Percentiles rank a stretch among this genome's conserved stretches.
Evolutionary conservation across 2,888 invertebrate genomes (phyloP).

Genomic region (Macrophya annulata): DNA sequence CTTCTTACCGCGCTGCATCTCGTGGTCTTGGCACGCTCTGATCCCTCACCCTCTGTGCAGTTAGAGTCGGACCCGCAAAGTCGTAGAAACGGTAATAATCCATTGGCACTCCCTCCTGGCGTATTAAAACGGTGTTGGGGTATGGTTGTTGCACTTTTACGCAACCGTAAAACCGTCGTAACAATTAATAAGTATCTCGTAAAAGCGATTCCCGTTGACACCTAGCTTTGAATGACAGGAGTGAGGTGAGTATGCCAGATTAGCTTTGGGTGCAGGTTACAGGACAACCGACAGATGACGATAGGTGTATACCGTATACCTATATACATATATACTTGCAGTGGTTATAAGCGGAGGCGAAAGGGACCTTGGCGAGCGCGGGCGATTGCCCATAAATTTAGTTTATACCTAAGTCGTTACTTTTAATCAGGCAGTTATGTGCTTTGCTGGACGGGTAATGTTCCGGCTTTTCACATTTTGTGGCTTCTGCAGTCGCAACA

Average conservation of each 20-base stretch:
- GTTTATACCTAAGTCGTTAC: constrained; percentile 75
- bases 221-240: constrained; percentile 80
- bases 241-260: constrained; percentile 71
- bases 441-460: constrained; percentile 63
- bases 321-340: neutral
- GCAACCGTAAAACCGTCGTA: constrained; percentile 82
- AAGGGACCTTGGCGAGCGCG: constrained; percentile 55
- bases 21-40: constrained; percentile 23
- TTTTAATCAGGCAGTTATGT: constrained; percentile 77
- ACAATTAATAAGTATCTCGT: constrained; percentile 83
- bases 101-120: constrained; percentile 72
- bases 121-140: constrained; percentile 14
- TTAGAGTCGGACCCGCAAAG: constrained; percentile 58
- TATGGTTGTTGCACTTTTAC: constrained; percentile 80
- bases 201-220: constrained; percentile 83
- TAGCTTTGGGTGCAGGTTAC: constrained; percentile 30
- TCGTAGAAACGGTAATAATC: constrained; percentile 73
- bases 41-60: constrained; percentile 1
- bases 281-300: constrained; percentile 19
- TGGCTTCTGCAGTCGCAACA: constrained; percentile 52
- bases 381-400: constrained; percentile 76
- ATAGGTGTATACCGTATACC: neutral
- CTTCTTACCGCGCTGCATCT: neutral
- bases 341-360: constrained; percentile 9
- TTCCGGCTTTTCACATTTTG: constrained; percentile 67